Base-by-base conservation (phyloP, 2,888 invertebrate species). In the Laspeyria flexula region DNA sequence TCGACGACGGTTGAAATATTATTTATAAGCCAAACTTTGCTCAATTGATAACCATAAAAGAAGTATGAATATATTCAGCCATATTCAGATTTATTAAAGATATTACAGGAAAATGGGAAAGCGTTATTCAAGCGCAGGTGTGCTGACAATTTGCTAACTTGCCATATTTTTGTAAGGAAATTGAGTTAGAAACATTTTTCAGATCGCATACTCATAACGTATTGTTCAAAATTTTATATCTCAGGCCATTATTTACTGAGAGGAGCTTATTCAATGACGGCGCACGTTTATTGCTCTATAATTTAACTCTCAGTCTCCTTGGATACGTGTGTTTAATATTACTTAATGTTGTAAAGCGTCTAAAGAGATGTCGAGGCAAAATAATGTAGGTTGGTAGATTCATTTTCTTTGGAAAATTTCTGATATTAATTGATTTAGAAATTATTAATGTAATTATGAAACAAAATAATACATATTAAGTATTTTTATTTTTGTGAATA, bases 71-170 rank as follows among this genome's bases (percentile, higher is more conserved):
- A 86, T 80, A 74, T 84, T 83, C 81, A 71, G 85, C 75, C 83
- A 85, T 79, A 71, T 68, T 72, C 65, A 83, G 85, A 90, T 91
- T 91, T 91, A 91, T 90, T 84, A 83, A 77, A 77, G 79, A 78
- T 88, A 89, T 90, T 87, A 90, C 81, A 77, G 72, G 75, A 69
- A 84, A 88, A 89, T 85, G 84, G 85, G 79, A 77, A 82, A 83
- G 69, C 90, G 88, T 91, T 86, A 88, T 83, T 91, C 91, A 89
- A 58, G 81, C 87, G 77, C 91, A 91, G 90, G 90, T 91, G 91
- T 79, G 81, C 87, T 85, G 88, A 88, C 89, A 84, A 90, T 90
- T 86, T 86, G 90, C 92, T 88, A 91, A 89, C 80, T 88, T 77
- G 86, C 84, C 79, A 85, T 88, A 90, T 90, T 90, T 90, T 88